These are phyloP conservation scores for Agonopterix alstromeriana DNA, from an alignment of 2,888 invertebrate genomes.

Conservation along the genomic window DNA sequence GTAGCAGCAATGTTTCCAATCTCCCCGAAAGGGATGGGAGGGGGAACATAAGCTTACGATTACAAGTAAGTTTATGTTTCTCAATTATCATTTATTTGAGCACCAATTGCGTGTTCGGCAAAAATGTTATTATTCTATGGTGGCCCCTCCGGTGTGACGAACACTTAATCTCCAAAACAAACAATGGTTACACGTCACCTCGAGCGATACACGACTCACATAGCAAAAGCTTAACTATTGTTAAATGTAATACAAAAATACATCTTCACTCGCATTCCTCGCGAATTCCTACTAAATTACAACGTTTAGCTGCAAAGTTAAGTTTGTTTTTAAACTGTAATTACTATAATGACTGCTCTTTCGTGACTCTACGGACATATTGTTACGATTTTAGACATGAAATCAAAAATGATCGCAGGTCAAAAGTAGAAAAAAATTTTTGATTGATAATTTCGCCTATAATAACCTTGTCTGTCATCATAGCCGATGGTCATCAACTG, in stretches of 20 bases:
- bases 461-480: too few relatives aligned
- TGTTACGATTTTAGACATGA: conserved; percentile 68
- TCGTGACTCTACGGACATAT: conserved; percentile 59
- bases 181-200: conserved; percentile 58
- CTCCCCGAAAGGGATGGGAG: too few relatives aligned
- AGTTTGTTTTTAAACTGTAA: conserved; percentile 45
- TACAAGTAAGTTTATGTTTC: too few relatives aligned
- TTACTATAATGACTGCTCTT: conserved; percentile 61
- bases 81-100: too few relatives aligned
- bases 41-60: too few relatives aligned
- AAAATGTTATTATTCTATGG: too few relatives aligned
- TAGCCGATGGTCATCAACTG: too few relatives aligned
- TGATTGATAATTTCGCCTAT: too few relatives aligned
- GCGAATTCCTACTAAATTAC: conserved; percentile 10
- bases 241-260: conserved; percentile 43
- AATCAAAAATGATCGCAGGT: conserved; percentile 66
- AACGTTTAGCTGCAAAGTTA: conserved; percentile 17
- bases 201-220: conserved; percentile 63
- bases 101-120: too few relatives aligned
- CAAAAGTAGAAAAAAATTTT: conserved; percentile 19
- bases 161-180: conserved; percentile 47
- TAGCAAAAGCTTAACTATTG: conserved; percentile 52
- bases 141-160: too few relatives aligned
- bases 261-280: conserved; percentile 15
- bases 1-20: too few relatives aligned